These are phyloP conservation scores for Peribatodes rhomboidaria DNA, from an alignment of 2,888 invertebrate genomes.

Conservation along the genomic window DNA sequence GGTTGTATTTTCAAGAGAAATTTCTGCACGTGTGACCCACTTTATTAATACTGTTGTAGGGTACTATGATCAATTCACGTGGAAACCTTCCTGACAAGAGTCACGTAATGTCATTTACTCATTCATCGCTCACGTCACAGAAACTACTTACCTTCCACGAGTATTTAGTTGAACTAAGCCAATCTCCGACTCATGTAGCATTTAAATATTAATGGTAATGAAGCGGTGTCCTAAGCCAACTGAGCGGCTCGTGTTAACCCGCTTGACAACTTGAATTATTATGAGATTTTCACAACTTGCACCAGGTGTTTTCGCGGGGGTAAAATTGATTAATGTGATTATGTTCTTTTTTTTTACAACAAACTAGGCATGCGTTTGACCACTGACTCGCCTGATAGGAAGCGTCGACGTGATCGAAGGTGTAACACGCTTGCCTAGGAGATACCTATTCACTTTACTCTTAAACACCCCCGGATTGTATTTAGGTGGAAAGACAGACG, in stretches of 20 bases:
- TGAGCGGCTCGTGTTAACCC: slow-evolving; percentile 30
- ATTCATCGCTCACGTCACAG: not conserved
- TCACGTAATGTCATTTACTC: not conserved
- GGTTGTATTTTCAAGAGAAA: too few species aligned
- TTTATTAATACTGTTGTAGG: too few species aligned
- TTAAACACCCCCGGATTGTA: too few species aligned
- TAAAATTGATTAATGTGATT: slow-evolving; percentile 10
- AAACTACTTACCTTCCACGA: not conserved
- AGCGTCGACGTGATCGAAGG: too few species aligned
- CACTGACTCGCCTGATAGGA: too few species aligned
- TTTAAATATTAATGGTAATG: slow-evolving; percentile 33
- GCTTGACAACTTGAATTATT: slow-evolving; percentile 38
- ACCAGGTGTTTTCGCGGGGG: slow-evolving; percentile 15
- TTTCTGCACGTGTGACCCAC: too few species aligned
- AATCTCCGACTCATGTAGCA: slow-evolving; percentile 3
- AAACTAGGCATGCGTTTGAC: too few species aligned
- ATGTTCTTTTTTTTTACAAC: too few species aligned
- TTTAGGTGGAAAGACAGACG: too few species aligned
- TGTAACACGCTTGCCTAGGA: too few species aligned
- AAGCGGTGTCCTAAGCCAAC: slow-evolving; percentile 39
- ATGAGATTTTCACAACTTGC: slow-evolving; percentile 33
- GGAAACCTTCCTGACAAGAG: not conserved
- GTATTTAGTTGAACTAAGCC: slow-evolving; percentile 9
- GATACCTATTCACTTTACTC: too few species aligned
- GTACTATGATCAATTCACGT: too few species aligned